Conservation (phyloP, 1,140 invertebrate genomes). For the Pararge aegeria region DNA sequence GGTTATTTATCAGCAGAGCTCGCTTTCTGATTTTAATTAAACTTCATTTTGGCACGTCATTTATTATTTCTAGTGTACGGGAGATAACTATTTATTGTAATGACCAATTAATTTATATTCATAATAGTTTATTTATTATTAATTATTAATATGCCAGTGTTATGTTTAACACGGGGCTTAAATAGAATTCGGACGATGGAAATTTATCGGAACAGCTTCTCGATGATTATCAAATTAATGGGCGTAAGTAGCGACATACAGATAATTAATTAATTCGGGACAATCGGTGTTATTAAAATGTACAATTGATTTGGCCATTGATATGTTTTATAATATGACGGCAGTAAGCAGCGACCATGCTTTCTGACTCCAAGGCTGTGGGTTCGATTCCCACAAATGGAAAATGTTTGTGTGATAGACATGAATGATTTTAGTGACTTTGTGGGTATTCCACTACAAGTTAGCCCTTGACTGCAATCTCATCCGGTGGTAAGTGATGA, state of each 20-base stretch:
- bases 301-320: not conserved
- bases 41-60: slow-evolving; percentile 54
- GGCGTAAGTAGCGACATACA: not conserved
- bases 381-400: no score
- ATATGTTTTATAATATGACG: not conserved
- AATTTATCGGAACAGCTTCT: slow-evolving; percentile 3
- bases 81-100: slow-evolving; percentile 35
- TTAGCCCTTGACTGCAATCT: no score
- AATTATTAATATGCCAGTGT: not conserved
- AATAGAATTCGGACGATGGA: not conserved
- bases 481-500: no score
- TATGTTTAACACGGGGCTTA: not conserved
- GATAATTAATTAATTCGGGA: not conserved
- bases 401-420: no score
- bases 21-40: slow-evolving; percentile 65
- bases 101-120: slow-evolving; percentile 24
- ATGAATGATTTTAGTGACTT: no score
- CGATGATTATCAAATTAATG: not conserved
- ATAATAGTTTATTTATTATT: slow-evolving; percentile 14
- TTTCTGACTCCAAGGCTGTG: no score
- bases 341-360: no score
- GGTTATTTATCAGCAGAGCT: slow-evolving; percentile 53
- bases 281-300: not conserved
- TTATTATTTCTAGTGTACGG: slow-evolving; percentile 44
- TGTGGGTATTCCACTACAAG: no score